These are phyloP conservation scores for Dryocosmus kuriphilus DNA, from an alignment of 2,888 invertebrate species.

Conservation along the genomic window DNA sequence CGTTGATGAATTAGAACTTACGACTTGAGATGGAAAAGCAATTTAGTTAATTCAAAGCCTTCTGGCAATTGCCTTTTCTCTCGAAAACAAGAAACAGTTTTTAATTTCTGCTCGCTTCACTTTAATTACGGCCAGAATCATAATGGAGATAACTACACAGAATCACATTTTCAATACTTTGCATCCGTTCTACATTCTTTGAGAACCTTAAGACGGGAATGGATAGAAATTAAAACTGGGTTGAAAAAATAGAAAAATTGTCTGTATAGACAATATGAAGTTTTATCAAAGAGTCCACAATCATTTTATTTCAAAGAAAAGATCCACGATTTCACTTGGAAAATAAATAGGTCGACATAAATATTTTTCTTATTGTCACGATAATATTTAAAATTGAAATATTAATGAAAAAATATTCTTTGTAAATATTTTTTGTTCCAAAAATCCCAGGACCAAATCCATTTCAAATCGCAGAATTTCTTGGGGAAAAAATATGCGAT, in stretches of 20 bases:
- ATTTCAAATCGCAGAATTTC: too few species aligned
- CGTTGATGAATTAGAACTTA: neutral
- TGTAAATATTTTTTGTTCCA: too few species aligned
- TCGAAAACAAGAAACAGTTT: neutral
- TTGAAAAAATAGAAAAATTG: neutral
- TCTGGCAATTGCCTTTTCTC: neutral
- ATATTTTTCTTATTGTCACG: neutral
- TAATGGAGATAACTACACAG: neutral
- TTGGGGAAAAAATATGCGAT: too few species aligned
- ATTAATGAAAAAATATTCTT: too few species aligned
- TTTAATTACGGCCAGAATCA: conserved; percentile 4
- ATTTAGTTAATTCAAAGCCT: neutral
- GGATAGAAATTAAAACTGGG: conserved; percentile 13
- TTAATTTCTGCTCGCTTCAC: neutral
- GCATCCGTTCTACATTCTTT: neutral
- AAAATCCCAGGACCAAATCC: too few species aligned
- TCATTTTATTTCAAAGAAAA: neutral
- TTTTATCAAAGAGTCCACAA: neutral
- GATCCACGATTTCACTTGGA: too few species aligned
- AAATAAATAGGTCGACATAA: neutral
- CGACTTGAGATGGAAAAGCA: neutral
- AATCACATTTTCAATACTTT: conserved; percentile 17
- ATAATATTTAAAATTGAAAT: too few species aligned
- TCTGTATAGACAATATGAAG: neutral
- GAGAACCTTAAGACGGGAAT: neutral